Evolutionary conservation across 2,113 vertebrate genomes (phyloP), one percentile per base, ranked within the genome.

Genomic region (Ramphastos sulfuratus): DNA sequence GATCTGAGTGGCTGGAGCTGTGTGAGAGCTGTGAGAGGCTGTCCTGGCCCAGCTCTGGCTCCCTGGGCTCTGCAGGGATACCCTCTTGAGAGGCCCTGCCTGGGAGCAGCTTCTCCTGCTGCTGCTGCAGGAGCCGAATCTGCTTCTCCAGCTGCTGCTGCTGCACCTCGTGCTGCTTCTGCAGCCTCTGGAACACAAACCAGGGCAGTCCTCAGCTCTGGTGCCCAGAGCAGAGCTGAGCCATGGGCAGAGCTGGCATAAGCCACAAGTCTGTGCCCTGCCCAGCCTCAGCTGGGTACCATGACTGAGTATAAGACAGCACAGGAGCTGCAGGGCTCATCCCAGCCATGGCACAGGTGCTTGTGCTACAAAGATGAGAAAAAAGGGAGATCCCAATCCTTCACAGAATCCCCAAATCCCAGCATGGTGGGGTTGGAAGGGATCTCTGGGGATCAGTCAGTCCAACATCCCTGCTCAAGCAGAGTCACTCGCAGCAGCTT

Each of bases 101-200:
- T 0, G 75, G 67, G 39, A n/a, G 67, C 59, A 80, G 23, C 82
- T 83, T 69, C 60, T 95, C 55, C 35, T 74, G 88, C 63, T 95
- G 93, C 56, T 81, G 95, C 92, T 98, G 98, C n/a, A 97, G 83
- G 54, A 91, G 95, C 63, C 95, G 96, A 17, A 96, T 97, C 23
- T 96, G 97, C 91, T 98, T 97, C 90, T 98, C 97, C 80, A 97
- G 87, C 85, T 97, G 90, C 73, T 90, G 97, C 84, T 97, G 97
- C 84, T 98, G 98, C 52, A 92, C 95, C 33, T 88, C 96, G 1
- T 98, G 96, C 92, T 98, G 98, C 93, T 94, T 92, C 73, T 96
- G 95, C 89, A 96, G 95, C 3, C 80, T 95, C 94, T 96, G 90
- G 3, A 81, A 83, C 31, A 85, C n/a, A 81, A 61, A 54, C 11